Base-by-base conservation (phyloP, 2,888 invertebrate genomes). In the Quadroppia sp. region DNA sequence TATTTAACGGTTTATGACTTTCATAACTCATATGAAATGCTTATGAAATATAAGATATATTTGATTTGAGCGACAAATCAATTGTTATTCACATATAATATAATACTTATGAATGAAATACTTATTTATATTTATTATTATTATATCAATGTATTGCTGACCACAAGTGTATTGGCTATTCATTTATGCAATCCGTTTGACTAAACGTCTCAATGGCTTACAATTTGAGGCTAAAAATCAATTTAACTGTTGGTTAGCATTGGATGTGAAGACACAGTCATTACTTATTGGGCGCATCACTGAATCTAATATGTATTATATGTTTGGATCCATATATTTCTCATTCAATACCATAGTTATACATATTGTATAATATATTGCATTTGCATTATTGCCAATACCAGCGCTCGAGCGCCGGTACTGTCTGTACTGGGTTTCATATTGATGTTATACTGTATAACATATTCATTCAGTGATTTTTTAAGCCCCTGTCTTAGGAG, bases 381-480 rank as follows among this genome's bases (percentile, higher is more conserved):
- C 59, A 67, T 67, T 67, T 67, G 67, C 67, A 67, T 67, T 67
- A 67, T 67, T 40, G 67, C 67, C 67, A 40, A 40, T 67, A 67
- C 36, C 36, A 36, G 36, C 11, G 36, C 36, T 36, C n/a, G 36
- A 36, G 11, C 36, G 11, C 36, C 36, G 11, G 36, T 36, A 36
- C 36, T 48, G 20, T 11, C 20, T n/a, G n/a, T n/a, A n/a, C n/a
- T n/a, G n/a, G n/a, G n/a, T n/a, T n/a, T n/a, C n/a, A n/a, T n/a
- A n/a, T n/a, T n/a, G n/a, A n/a, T n/a, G n/a, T n/a, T n/a, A n/a
- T n/a, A n/a, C 28, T 56, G 28, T 32, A 67, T 67, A 67, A 67
- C 67, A 67, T 67, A 67, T 67, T 67, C 67, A 67, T 42, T 67
- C 42, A n/a, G 40, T 67, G 67, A 67, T 67, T 67, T 67, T 67